Percentiles rank a stretch among this genome's conserved stretches.
phyloP scores from a whole-genome alignment of 2,113 vertebrate species.

The cattle (Bos taurus) region ARS-UCD2.0 NC_037331.1:29486001-29486500 shows the following conservation, averaged over 20 bases:
- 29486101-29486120: not conserved
- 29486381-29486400: not conserved
- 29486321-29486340: not conserved
- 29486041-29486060: constrained; percentile 43
- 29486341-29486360: not conserved
- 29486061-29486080: not conserved
- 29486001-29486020: constrained; percentile 20
- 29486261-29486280: not conserved
- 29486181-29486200: not conserved
- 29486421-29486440: not conserved
- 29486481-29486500: not conserved
- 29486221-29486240: not conserved
- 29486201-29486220: not conserved
- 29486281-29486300: not conserved
- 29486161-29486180: not conserved
- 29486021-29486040: constrained; percentile 7
- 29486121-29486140: not conserved
- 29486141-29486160: not conserved
- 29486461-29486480: not conserved
- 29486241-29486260: not conserved
- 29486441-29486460: not conserved
- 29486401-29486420: not conserved
- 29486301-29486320: not conserved
- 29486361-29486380: not conserved
- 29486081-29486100: not conserved